A percentile compares a stretch with the other conserved stretches of the same genome.
These are phyloP conservation scores for Phragmatobia fuliginosa DNA, from an alignment of 2,888 invertebrate species.

Conservation along the genomic window DNA sequence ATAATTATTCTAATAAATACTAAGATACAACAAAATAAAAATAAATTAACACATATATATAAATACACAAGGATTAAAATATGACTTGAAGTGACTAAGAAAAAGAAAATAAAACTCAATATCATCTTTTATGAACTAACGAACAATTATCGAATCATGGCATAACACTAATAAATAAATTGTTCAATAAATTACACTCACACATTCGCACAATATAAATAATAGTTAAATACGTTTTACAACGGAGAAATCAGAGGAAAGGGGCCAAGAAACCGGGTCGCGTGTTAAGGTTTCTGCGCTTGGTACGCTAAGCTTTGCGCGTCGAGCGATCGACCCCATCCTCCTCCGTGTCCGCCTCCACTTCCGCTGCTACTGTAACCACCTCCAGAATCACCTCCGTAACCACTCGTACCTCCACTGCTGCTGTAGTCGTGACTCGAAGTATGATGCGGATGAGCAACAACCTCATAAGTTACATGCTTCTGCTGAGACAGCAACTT, in stretches of 20 bases:
- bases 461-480: constrained; percentile 95
- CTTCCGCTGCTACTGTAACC: constrained; percentile 83
- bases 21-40: constrained; percentile 46
- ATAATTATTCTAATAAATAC: constrained; percentile 49
- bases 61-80: constrained; percentile 42
- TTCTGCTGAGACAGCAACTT: constrained; percentile 93
- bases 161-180: constrained; percentile 56
- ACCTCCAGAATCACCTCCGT: constrained; percentile 89
- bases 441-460: constrained; percentile 92
- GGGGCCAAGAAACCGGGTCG: constrained; percentile 73
- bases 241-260: constrained; percentile 75
- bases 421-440: constrained; percentile 87
- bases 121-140: constrained; percentile 24
- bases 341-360: constrained; percentile 85
- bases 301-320: constrained; percentile 93
- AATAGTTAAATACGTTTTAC: constrained; percentile 63
- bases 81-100: constrained; percentile 50
- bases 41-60: constrained; percentile 61
- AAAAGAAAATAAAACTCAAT: constrained; percentile 32
- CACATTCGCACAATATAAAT: constrained; percentile 69
- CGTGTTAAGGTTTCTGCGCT: constrained; percentile 89
- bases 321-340: constrained; percentile 92
- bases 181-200: constrained; percentile 64
- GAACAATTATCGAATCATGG: constrained; percentile 40
- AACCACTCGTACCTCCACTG: constrained; percentile 87